These are phyloP conservation scores for Arenicola marina DNA, from an alignment of 2,888 invertebrate genomes.

Conservation along the genomic window DNA sequence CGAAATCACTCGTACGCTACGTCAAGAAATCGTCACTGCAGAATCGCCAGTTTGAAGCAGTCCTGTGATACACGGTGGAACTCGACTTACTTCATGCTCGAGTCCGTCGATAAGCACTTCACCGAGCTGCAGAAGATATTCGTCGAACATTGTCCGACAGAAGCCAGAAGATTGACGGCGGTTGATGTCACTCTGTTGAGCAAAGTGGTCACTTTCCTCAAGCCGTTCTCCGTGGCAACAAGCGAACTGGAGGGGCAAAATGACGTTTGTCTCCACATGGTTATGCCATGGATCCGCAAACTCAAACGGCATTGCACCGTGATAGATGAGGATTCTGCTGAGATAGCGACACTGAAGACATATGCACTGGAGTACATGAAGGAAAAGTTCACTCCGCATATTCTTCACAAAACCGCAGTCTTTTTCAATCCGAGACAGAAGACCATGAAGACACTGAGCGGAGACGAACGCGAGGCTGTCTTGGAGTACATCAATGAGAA, in stretches of 20 bases:
- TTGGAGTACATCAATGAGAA: neutral
- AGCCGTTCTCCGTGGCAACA: neutral
- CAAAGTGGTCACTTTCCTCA: neutral
- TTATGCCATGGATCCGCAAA: neutral
- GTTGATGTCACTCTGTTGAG: neutral
- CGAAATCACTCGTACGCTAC: neutral
- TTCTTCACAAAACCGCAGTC: constrained; percentile 4
- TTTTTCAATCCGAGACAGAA: constrained; percentile 7
- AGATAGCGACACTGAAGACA: neutral
- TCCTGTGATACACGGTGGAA: constrained; percentile 7
- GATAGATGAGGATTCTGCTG: neutral
- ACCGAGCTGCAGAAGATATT: neutral
- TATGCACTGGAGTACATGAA: neutral
- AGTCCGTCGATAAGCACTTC: neutral
- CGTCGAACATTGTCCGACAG: neutral
- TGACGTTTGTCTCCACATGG: neutral
- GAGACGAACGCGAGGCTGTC: neutral
- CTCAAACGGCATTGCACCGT: neutral
- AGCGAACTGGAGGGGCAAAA: neutral
- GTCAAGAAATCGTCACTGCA: neutral
- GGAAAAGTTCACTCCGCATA: neutral
- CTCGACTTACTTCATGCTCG: neutral
- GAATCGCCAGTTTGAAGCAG: neutral
- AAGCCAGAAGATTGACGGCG: neutral
- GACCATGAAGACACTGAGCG: neutral